These are phyloP conservation scores for Pardosa pseudoannulata DNA, from an alignment of 2,888 invertebrate genomes.

Conservation along the genomic window DNA sequence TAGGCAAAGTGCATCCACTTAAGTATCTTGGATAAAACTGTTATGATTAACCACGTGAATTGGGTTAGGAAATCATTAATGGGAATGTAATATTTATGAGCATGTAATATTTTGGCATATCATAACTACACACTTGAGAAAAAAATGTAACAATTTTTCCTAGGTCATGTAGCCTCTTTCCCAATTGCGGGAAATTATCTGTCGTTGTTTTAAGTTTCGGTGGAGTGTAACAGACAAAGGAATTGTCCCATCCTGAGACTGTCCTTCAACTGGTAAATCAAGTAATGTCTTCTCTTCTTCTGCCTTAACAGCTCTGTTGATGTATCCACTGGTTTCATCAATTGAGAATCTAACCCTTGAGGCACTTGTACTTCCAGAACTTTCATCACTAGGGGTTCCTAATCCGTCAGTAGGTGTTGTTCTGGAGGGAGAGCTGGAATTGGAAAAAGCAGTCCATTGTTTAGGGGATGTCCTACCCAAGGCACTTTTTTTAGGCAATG, in stretches of 20 bases:
- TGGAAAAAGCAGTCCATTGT: slow-evolving; percentile 66
- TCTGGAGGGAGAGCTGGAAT: slow-evolving; percentile 78
- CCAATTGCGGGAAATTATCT: slow-evolving; percentile 46
- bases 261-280: slow-evolving; percentile 81
- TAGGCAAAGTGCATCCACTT: slow-evolving; percentile 32
- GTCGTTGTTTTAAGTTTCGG: slow-evolving; percentile 45
- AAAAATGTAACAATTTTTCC: background rate
- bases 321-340: slow-evolving; percentile 74
- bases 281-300: slow-evolving; percentile 80
- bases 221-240: slow-evolving; percentile 79
- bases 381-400: slow-evolving; percentile 79
- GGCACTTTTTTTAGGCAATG: slow-evolving; percentile 60
- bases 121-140: slow-evolving; percentile 29
- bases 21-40: slow-evolving; percentile 59
- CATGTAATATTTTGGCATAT: slow-evolving; percentile 69
- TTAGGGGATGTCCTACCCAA: slow-evolving; percentile 67
- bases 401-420: slow-evolving; percentile 79
- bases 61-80: slow-evolving; percentile 41
- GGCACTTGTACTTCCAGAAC: slow-evolving; percentile 80
- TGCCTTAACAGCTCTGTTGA: slow-evolving; percentile 50
- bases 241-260: slow-evolving; percentile 80
- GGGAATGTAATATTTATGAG: slow-evolving; percentile 70
- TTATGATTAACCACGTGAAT: slow-evolving; percentile 24
- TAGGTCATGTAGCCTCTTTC: slow-evolving; percentile 51
- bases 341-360: slow-evolving; percentile 78